These are phyloP conservation scores for Lymantria monacha DNA, from an alignment of 2,888 invertebrate species.

Conservation along the genomic window DNA sequence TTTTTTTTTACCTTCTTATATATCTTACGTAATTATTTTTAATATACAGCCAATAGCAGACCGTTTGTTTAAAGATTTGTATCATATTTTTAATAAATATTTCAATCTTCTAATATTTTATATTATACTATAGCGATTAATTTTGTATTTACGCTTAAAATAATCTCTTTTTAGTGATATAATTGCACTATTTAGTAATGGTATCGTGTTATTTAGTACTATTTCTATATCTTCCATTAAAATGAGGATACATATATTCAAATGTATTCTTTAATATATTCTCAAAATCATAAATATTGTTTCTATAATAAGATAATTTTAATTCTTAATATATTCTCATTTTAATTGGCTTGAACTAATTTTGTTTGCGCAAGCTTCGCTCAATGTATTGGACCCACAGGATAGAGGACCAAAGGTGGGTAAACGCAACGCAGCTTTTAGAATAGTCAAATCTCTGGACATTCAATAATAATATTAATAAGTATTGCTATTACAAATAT, in stretches of 20 bases:
- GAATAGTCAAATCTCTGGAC: slow-evolving; percentile 18
- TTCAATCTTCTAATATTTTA: not conserved
- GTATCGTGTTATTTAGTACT: slow-evolving; percentile 13
- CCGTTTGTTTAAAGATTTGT: not conserved
- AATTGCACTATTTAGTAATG: slow-evolving; percentile 28
- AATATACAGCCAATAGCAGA: slow-evolving; percentile 34
- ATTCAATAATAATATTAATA: too few relatives aligned
- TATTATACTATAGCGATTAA: not conserved
- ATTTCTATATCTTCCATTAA: slow-evolving; percentile 27
- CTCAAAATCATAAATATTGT: not conserved
- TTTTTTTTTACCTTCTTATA: not conserved
- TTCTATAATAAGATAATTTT: not conserved
- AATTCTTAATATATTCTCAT: slow-evolving; percentile 53
- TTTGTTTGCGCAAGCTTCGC: slow-evolving; percentile 82
- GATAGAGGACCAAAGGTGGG: slow-evolving; percentile 69
- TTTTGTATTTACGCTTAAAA: not conserved
- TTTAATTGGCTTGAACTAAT: slow-evolving; percentile 78
- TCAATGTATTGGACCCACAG: slow-evolving; percentile 76
- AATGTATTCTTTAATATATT: not conserved
- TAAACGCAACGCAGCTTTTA: slow-evolving; percentile 51
- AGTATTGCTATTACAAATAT: not conserved
- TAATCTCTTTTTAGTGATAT: slow-evolving; percentile 6
- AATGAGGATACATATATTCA: slow-evolving; percentile 29
- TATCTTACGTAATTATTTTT: not conserved
- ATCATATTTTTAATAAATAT: not conserved